Evolutionary conservation across 2,113 vertebrate genomes (phyloP).

Genomic region (Acinonyx jubatus): DNA sequence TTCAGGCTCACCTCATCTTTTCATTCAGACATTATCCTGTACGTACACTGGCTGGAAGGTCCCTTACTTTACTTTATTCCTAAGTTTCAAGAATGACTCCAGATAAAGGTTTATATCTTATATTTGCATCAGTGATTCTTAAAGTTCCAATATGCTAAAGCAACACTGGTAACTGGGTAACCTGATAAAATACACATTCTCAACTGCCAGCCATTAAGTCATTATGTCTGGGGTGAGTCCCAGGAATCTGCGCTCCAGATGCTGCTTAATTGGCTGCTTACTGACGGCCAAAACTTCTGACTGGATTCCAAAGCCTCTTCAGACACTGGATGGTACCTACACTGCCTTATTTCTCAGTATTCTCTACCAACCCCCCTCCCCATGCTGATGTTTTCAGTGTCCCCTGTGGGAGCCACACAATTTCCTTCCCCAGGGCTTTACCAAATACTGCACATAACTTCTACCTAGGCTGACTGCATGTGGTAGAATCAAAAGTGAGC

Average conservation of each 20-base stretch:
- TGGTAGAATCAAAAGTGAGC: conserved; percentile 12
- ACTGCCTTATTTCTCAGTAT: not conserved
- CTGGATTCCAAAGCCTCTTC: not conserved
- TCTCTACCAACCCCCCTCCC: not conserved
- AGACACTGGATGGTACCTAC: not conserved
- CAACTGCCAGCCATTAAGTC: not conserved
- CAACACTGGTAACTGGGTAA: not conserved
- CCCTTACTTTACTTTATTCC: not conserved
- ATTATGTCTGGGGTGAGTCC: not conserved
- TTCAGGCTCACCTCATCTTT: not conserved
- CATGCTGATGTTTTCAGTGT: not conserved
- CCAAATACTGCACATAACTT: not conserved
- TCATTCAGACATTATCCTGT: not conserved
- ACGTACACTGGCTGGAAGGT: not conserved
- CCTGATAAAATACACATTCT: not conserved
- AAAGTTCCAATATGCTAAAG: not conserved
- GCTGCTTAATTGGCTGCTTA: not conserved
- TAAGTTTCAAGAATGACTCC: not conserved
- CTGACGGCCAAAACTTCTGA: not conserved
- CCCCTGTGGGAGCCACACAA: not conserved
- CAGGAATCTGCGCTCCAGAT: not conserved
- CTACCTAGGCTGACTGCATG: not conserved
- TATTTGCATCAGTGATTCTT: not conserved
- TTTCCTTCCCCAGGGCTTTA: not conserved
- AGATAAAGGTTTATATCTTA: not conserved